Evolutionary conservation across 2,797 vertebrate genomes (phyloP), one percentile per base, ranked within the genome.

Genomic region (Anguilla pacifica): DNA sequence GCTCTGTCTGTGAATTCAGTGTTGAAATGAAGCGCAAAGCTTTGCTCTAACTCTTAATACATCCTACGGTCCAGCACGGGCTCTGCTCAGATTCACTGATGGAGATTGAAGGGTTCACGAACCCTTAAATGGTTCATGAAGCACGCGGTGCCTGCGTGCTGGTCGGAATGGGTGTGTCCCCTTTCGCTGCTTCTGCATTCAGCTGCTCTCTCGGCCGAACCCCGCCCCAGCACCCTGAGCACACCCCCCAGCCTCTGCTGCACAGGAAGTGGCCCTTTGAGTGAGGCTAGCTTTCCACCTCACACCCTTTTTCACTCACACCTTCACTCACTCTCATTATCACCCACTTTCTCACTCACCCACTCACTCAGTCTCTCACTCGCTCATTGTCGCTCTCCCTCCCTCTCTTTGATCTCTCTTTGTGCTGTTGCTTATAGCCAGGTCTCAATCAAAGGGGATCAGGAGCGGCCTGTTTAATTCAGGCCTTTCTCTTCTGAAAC

Each of bases 391-490:
- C 19, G 13, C 49, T 31, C 49, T 55, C 51, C 0, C 9, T 31
- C 81, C 9, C 25, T 19, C 53, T 28, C 77, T 46, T 81, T 81
- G 77, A 53, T 55, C n/a, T 55, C 51, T 53, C 22, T 49, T 22
- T 25, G 49, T 15, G 72, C 17, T 3, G 51, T 9, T 0, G 82
- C 4, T 13, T 9, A 11, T 51, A 1, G 43, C 6, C n/a, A 4
- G 82, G 82, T 81, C 72, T 43, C 35, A 77, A 17, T 35, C 10
- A 77, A 15, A 77, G 72, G 11, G 6, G 39, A 19, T 1, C 0
- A 39, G 5, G 22, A n/a, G 19, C 79, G 19, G 79, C 79, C 79
- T 82, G 79, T 51, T 82, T 82, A 82, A 82, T 82, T 46, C 79
- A 82, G 35, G 46, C 79, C 22, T 25, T 49, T 79, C 74, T 79